Evolutionary conservation across 2,113 vertebrate genomes (phyloP), one percentile per base, ranked within the genome.

Genomic region (Paraplagusia blochii): DNA sequence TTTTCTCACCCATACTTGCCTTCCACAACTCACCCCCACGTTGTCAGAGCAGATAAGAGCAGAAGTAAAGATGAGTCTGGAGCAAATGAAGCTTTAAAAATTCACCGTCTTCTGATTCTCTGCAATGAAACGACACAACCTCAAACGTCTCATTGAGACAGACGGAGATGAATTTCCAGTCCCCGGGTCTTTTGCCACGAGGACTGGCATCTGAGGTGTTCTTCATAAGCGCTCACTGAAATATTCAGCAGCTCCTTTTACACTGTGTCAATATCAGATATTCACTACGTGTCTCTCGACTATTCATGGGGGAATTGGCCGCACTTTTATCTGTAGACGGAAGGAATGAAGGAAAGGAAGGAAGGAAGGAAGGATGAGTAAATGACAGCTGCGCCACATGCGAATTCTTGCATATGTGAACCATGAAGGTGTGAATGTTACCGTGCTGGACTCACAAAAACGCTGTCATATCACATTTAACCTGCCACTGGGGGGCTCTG

Each of bases 241-340:
- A 82, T 77, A 83, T 87, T 80, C 62, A 84, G 46, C 36, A 59
- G 38, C 43, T 53, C 36, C 44, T 35, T 69, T 72, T 70, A 57
- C 9, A 8, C 16, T 16, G 19, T 35, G 29, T 35, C 9, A 10
- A 43, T 44, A 53, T 73, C 51, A 71, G n/a, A 66, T 72, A 77
- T 77, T 70, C 40, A 3, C 69, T 69, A 69, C 43, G 55, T 55
- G 56, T 49, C 42, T 22, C 48, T 12, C 36, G 2, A 2, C 7
- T 11, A 38, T n/a, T 43, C 39, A 3, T 29, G 54, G 69, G 59
- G 34, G 43, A 61, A 15, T 17, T 16, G 40, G 22, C 39, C 45
- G 52, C 51, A 49, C 49, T 40, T 79, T 53, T 72, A 48, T 50
- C 74, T 76, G 76, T 58, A 53, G 57, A 59, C 54, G 57, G 39